These are phyloP conservation scores for Ia io DNA, from an alignment of 2,113 vertebrate genomes.

Conservation along the genomic window DNA sequence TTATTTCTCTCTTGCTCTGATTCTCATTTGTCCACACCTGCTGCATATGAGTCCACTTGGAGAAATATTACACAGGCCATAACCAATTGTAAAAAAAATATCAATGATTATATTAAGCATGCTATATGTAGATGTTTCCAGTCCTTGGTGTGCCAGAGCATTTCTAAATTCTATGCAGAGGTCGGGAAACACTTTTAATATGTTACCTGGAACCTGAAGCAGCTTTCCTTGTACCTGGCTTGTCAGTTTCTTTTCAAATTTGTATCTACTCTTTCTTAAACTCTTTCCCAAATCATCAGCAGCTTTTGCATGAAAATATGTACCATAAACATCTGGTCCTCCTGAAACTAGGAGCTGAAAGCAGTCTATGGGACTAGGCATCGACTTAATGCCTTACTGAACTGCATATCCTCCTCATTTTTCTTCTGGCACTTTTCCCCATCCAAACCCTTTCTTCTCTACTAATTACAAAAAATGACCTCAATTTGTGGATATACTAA, in stretches of 20 bases:
- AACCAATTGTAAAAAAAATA: neutral
- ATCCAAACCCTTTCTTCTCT: neutral
- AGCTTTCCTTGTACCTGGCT: neutral
- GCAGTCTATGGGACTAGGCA: too few relatives aligned
- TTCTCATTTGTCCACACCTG: neutral
- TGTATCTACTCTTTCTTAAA: neutral
- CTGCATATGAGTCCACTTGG: neutral
- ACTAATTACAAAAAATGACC: neutral
- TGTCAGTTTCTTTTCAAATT: constrained; percentile 12
- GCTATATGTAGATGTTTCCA: neutral
- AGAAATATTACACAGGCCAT: neutral
- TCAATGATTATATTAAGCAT: neutral
- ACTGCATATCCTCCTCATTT: neutral
- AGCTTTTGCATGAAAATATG: neutral
- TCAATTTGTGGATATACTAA: neutral
- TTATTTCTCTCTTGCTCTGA: neutral
- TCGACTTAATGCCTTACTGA: neutral
- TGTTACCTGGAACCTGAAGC: neutral
- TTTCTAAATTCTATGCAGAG: neutral
- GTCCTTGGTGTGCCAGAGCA: neutral
- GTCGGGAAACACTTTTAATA: neutral
- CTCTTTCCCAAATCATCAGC: neutral
- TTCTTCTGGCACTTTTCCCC: neutral
- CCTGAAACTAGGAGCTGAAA: neutral
- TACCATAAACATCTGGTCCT: neutral